Percentiles rank a stretch among this genome's conserved stretches.
Conservation (phyloP, 2,888 invertebrate species). For the Limnephilus rhombicus region DNA sequence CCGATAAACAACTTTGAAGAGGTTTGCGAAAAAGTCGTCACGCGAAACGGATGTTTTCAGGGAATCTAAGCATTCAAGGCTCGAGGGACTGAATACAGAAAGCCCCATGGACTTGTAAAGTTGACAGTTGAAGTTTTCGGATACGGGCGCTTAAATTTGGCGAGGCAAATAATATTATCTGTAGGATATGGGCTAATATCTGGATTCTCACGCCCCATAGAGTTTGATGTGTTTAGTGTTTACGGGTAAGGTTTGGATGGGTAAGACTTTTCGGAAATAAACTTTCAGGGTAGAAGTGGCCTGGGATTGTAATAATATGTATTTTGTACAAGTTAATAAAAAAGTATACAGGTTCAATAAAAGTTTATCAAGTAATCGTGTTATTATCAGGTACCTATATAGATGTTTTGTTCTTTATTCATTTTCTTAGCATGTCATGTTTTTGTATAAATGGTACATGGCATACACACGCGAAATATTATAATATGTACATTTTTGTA, state of each 20-base stretch:
- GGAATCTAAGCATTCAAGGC: neutral
- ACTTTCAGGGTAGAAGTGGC: neutral
- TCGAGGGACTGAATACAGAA: neutral
- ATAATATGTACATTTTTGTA: too few species aligned
- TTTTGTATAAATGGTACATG: too few species aligned
- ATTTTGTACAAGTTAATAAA: neutral
- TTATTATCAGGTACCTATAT: too few species aligned
- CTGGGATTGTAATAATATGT: neutral
- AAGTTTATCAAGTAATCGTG: too few species aligned
- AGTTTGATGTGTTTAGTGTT: slow-evolving; percentile 4
- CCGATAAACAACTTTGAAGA: slow-evolving; percentile 18
- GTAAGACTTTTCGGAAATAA: neutral
- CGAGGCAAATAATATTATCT: slow-evolving; percentile 18
- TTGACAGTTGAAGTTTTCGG: slow-evolving; percentile 24
- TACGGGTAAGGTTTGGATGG: neutral
- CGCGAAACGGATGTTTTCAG: slow-evolving; percentile 41
- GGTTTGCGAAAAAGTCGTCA: slow-evolving; percentile 17
- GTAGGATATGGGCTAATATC: neutral
- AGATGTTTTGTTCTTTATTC: too few species aligned
- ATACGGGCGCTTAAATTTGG: slow-evolving; percentile 2
- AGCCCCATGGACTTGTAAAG: neutral
- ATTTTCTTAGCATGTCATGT: too few species aligned
- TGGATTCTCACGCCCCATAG: slow-evolving; percentile 4
- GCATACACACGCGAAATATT: too few species aligned
- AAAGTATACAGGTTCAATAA: neutral